Percentiles rank a stretch among this genome's conserved stretches.
phyloP scores from a whole-genome alignment of 2,888 invertebrate species.

The Hesperia comma region DNA sequence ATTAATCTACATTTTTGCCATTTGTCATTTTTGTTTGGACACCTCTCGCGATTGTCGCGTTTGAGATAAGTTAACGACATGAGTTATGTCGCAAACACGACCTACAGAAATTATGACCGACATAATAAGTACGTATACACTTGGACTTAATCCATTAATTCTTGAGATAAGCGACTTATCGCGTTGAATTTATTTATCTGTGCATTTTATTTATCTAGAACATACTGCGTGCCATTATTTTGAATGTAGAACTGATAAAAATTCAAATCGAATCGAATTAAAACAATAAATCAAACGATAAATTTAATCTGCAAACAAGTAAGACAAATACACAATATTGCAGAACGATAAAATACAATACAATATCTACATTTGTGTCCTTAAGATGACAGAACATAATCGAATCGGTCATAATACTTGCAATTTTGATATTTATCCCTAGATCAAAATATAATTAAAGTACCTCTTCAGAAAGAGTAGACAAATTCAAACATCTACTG shows the following conservation, averaged over 20 bases:
- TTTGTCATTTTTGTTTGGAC: constrained; percentile 10
- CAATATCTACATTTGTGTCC: no score
- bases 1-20: constrained; percentile 18
- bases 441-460: no score
- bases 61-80: constrained; percentile 4
- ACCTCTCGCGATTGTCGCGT: constrained; percentile 11
- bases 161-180: constrained; percentile 12
- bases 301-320: background rate
- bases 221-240: background rate
- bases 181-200: constrained; percentile 4
- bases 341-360: background rate
- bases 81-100: background rate
- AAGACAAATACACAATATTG: background rate
- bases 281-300: no score
- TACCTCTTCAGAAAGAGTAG: no score
- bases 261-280: background rate
- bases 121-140: background rate
- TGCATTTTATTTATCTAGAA: constrained; percentile 8
- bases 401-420: no score
- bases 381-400: no score
- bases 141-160: constrained; percentile 2
- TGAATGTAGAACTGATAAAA: background rate
- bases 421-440: no score
- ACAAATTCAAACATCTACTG: no score
- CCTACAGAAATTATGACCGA: constrained; percentile 7